Evolutionary conservation across 2,797 vertebrate genomes (phyloP), one percentile per base, ranked within the genome.

Genomic region (Enteromius afrohamiltoni): DNA sequence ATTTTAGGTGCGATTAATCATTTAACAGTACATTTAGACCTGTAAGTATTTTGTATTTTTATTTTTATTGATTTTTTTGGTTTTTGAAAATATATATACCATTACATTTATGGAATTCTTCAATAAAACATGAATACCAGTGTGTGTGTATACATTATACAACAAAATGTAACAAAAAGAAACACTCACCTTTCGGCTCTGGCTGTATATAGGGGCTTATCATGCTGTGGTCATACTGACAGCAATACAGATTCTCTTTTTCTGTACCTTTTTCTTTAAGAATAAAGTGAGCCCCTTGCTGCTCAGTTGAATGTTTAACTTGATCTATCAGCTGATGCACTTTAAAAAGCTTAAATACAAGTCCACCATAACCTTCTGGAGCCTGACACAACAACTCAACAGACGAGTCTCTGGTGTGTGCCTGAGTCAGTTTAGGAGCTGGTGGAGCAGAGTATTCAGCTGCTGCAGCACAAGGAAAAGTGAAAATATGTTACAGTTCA

Each of bases 141-240:
- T 16, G 23, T 62, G 13, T 62, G 23, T 51, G 45, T 6, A 14
- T n/a, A 55, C 53, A 62, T 26, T 49, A 47, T 29, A 49, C 29
- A 75, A 53, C 51, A 55, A 58, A 5, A 58, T 16, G 9, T 42
- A 45, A 45, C 42, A 31, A 55, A 58, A 5, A 58, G 8, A 16
- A 60, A 23, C 17, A 79, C 88, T 86, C 58, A 89, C 90, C 34
- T 60, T 16, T 11, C 0, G 1, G 5, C 0, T 51, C 19, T 51
- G 64, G 64, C 0, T 3, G 53, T 49, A 84, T 53, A 51, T 89
- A 90, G 0, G 0, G 9, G 64, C 90, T 91, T 73, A 34, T 83
- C 0, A 3, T 17, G 75, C 90, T 90, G 42, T 62, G 64, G 10
- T 82, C 64, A 67, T 88, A 91, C n/a, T 87, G 84, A 62, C 90